Base-by-base conservation (phyloP, 2,888 invertebrate species). In the Agrochola circellaris region DNA sequence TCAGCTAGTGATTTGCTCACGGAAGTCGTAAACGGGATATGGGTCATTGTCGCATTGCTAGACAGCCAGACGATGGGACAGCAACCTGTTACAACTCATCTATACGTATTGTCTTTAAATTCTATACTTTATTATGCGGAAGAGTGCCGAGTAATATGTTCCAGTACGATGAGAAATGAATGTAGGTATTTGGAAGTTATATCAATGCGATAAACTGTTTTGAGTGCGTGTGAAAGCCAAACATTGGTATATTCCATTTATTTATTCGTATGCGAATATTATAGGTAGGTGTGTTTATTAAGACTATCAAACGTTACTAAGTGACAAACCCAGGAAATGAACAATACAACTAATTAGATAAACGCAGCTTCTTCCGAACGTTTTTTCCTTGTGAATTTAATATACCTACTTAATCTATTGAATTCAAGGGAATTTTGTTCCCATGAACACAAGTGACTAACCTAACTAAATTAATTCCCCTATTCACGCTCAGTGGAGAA, bases 1-100 rank as follows among this genome's bases (percentile, higher is more conserved):
- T 87, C 70, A 71, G 77, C 64, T 77, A 65, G 56, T 42, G 51
- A 86, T 84, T 79, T 77, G 79, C 77, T 67, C 88, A 68, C 81
- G 83, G 79, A 74, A 77, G 77, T 75, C 71, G 69, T 79, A 86
- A 79, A 86, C 79, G 77, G 88, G 79, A 87, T 88, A 81, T 77
- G 75, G 85, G 82, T 82, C 73, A 77, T 87, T 88, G 77, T 81
- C 74, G 77, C 56, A 64, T 82, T 72, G 61, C 71, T 82, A 82
- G 82, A 82, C 71, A 68, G 34, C 42, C 79, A 65, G 64, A 81
- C 80, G 70, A 75, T 73, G 67, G 66, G 56, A 70, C 30, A 74
- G 54, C 69, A 85, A 85, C 84, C 74, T 85, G 85, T 72, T 69
- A 65, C 13, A 58, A 61, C 56, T 51, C 34, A 48, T 71, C 20